Base-by-base conservation (phyloP, 2,888 invertebrate species). In the Andrena trimmerana region DNA sequence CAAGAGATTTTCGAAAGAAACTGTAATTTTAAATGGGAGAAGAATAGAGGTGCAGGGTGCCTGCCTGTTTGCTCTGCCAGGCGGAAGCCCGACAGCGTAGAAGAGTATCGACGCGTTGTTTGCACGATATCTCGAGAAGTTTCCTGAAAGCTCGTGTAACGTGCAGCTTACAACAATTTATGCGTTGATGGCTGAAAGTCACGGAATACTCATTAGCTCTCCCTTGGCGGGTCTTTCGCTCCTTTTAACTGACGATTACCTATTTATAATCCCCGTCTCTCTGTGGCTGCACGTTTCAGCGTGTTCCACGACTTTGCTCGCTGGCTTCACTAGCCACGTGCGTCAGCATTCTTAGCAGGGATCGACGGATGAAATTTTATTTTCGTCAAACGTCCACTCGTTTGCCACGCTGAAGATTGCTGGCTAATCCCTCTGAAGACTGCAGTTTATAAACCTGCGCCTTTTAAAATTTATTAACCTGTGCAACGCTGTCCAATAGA, bases 131-230 rank as follows among this genome's bases (percentile, higher is more conserved):
- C 81, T 72, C 20, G 52, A 42, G 31, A 24, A 60, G 60, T 75
- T 74, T 29, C 27, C 27, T 48, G 60, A 63, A 62, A 76, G 71
- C 62, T 27, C 42, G 60, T 59, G 65, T 60, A 65, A 69, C 66
- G 33, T 60, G 33, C 8, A 31, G 42, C 81, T 67, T 63, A 24
- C 52, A 81, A 62, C 54, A 42, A 76, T 81, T 71, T 81, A 81
- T 68, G 48, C 81, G 69, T 75, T 82, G 63, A 82, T 81, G 76
- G 76, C 70, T 75, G 69, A 81, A 70, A 82, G 48, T 69, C 76
- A 69, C 82, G 72, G 60, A 83, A 81, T 81, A 81, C 81, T 77
- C 66, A 78, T 81, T 66, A 69, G 29, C 69, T 69, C 68, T 36
- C 68, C 72, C 82, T 59, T 65, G 42, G 36, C 52, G 63, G 42